These are phyloP conservation scores for Bryconaethiops microstoma DNA, from an alignment of 2,797 vertebrate genomes.

Conservation along the genomic window DNA sequence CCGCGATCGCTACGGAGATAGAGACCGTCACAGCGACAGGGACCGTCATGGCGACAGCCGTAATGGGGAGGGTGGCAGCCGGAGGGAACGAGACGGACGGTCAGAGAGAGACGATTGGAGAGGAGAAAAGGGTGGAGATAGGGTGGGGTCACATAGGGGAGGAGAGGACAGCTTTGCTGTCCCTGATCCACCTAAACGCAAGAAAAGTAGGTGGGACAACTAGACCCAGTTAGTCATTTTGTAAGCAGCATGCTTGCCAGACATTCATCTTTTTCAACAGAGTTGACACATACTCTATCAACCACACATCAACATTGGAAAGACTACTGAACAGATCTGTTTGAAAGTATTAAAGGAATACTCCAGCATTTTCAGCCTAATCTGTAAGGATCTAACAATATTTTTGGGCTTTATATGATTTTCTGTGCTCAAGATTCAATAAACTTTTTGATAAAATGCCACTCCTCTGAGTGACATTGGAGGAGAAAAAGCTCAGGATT, in stretches of 20 bases:
- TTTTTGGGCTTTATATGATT: too few species aligned
- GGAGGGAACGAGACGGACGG: slow-evolving; percentile 71
- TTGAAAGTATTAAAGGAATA: neutral
- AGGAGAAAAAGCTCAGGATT: too few species aligned
- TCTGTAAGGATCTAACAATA: neutral
- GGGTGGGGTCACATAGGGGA: slow-evolving; percentile 56
- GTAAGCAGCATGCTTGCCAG: slow-evolving; percentile 56
- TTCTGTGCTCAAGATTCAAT: neutral
- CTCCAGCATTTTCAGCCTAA: too few species aligned
- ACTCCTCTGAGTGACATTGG: too few species aligned
- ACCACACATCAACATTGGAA: slow-evolving; percentile 15
- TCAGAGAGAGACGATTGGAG: slow-evolving; percentile 68
- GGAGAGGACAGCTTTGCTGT: slow-evolving; percentile 88
- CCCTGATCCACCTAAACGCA: slow-evolving; percentile 93
- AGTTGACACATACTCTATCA: slow-evolving; percentile 30
- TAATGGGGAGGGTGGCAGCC: slow-evolving; percentile 58
- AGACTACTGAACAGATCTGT: neutral
- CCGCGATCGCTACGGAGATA: slow-evolving; percentile 72
- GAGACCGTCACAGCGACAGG: slow-evolving; percentile 64
- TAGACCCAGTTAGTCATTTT: slow-evolving; percentile 69
- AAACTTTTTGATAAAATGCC: neutral
- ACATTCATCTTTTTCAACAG: slow-evolving; percentile 59
- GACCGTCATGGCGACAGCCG: slow-evolving; percentile 65
- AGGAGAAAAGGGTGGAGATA: slow-evolving; percentile 76
- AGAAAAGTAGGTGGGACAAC: slow-evolving; percentile 99